Evolutionary conservation across 2,888 invertebrate genomes (phyloP).

Genomic region (Galerucella pusilla): DNA sequence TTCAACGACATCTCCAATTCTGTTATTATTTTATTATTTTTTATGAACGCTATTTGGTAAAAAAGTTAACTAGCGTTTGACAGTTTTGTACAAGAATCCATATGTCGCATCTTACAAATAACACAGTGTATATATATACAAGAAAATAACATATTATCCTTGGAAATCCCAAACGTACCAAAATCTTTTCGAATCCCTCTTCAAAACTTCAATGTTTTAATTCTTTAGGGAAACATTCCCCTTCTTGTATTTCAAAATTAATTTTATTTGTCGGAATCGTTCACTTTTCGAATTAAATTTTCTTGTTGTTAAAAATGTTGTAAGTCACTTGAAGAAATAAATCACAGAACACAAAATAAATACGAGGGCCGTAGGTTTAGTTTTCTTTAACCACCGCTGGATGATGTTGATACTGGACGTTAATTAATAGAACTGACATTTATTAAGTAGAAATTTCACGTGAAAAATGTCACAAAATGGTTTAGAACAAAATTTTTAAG

Average conservation of each 20-base stretch:
- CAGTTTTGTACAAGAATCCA: neutral
- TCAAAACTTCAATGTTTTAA: conserved; percentile 65
- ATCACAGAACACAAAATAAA: neutral
- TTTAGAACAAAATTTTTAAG: too few species aligned
- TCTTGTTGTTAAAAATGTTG: conserved; percentile 15
- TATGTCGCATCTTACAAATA: too few species aligned
- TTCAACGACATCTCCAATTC: too few species aligned
- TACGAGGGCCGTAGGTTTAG: neutral
- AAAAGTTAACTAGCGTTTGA: neutral
- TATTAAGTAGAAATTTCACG: too few species aligned
- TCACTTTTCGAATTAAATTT: conserved; percentile 22
- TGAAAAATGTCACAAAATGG: too few species aligned
- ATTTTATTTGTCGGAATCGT: conserved; percentile 44
- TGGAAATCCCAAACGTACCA: conserved; percentile 57
- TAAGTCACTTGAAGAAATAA: neutral
- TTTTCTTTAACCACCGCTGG: neutral
- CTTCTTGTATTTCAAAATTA: conserved; percentile 50
- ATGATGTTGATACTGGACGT: too few species aligned
- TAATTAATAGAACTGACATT: too few species aligned
- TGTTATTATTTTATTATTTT: too few species aligned
- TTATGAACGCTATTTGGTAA: too few species aligned
- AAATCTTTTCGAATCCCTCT: conserved; percentile 52
- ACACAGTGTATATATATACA: neutral
- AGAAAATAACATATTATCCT: conserved; percentile 35
- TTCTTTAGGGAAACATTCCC: conserved; percentile 61